Evolutionary conservation across 2,113 vertebrate genomes (phyloP).

Genomic region (Laticauda colubrina): DNA sequence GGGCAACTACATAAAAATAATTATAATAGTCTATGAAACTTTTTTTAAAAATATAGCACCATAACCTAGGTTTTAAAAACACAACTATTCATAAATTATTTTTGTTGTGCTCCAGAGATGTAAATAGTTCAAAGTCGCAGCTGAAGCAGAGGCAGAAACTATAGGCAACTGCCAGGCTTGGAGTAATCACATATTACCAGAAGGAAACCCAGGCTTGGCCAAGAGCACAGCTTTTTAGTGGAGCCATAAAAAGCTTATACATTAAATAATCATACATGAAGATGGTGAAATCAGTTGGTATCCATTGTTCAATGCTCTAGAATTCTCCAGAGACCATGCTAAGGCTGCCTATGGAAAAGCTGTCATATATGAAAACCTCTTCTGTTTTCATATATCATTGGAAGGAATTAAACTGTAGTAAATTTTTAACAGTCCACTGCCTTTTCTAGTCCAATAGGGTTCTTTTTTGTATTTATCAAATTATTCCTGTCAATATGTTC

Average conservation of each 20-base stretch:
- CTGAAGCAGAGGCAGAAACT: slow-evolving; percentile 38
- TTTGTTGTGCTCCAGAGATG: slow-evolving; percentile 41
- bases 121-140: slow-evolving; percentile 46
- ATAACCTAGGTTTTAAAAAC: slow-evolving; percentile 33
- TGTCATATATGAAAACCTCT: slow-evolving; percentile 13
- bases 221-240: slow-evolving; percentile 57
- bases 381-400: background rate
- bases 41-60: slow-evolving; percentile 33
- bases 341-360: slow-evolving; percentile 40
- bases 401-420: slow-evolving; percentile 4
- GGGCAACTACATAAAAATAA: slow-evolving; percentile 4
- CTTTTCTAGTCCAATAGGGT: background rate
- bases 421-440: background rate
- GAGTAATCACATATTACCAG: slow-evolving; percentile 29
- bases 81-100: slow-evolving; percentile 47
- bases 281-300: slow-evolving; percentile 60
- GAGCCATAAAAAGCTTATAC: slow-evolving; percentile 56
- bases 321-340: slow-evolving; percentile 43
- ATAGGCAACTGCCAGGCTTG: slow-evolving; percentile 45
- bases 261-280: slow-evolving; percentile 67
- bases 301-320: slow-evolving; percentile 52
- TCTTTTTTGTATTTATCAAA: background rate
- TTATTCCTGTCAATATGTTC: background rate
- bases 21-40: slow-evolving; percentile 43
- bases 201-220: slow-evolving; percentile 26